Percentiles rank a stretch among this genome's conserved stretches.
Conservation (phyloP, 2,113 vertebrate species). For the Albula glossodonta region DNA sequence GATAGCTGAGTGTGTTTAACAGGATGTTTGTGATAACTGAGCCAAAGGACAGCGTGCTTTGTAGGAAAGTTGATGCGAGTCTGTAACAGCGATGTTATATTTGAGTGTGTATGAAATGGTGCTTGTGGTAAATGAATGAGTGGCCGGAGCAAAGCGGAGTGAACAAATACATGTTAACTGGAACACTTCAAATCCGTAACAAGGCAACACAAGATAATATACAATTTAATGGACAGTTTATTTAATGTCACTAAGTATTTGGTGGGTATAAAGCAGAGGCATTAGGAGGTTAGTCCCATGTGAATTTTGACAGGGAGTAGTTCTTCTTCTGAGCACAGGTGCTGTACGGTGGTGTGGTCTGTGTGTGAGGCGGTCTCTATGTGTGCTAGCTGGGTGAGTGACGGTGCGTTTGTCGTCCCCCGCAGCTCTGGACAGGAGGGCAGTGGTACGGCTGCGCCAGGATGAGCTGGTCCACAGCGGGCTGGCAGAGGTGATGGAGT, state of each 20-base stretch:
- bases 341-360: not conserved
- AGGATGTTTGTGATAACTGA: not conserved
- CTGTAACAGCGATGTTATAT: not conserved
- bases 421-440: conserved; percentile 86
- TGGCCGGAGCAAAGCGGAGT: not conserved
- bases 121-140: not conserved
- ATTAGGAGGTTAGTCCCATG: too few species aligned
- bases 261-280: too few species aligned
- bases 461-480: conserved; percentile 84
- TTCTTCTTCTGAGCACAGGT: not conserved
- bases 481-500: conserved; percentile 79
- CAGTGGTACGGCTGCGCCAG: conserved; percentile 72
- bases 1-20: not conserved
- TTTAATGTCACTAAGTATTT: too few species aligned
- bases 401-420: conserved; percentile 36
- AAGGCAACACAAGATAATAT: too few species aligned
- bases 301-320: too few species aligned
- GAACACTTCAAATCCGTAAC: too few species aligned
- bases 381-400: not conserved
- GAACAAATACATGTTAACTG: not conserved
- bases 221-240: too few species aligned
- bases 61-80: not conserved
- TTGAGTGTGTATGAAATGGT: not conserved
- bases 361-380: not conserved
- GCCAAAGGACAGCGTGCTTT: not conserved